phyloP scores from a whole-genome alignment of 2,797 vertebrate genomes.

The Melanotaenia trifasciata region DNA sequence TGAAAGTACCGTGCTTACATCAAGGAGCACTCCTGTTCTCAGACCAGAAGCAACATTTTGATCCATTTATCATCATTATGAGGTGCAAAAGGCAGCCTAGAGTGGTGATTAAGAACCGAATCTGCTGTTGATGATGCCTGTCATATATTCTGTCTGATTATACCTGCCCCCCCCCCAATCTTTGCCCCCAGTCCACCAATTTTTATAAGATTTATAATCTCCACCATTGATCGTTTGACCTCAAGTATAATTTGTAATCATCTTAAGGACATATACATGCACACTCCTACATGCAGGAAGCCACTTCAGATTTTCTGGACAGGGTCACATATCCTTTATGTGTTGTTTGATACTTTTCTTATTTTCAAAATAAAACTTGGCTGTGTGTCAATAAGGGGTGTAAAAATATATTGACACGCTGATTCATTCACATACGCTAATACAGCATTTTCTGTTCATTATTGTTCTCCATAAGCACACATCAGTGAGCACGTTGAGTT shows the following conservation, averaged over 20 bases:
- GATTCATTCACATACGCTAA: not conserved
- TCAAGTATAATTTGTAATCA: slow-evolving; percentile 57
- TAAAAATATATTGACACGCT: not conserved
- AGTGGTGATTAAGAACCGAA: slow-evolving; percentile 77
- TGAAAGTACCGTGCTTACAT: slow-evolving; percentile 49
- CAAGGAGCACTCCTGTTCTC: slow-evolving; percentile 41
- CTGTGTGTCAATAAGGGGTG: not conserved
- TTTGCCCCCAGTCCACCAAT: slow-evolving; percentile 38
- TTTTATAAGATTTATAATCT: slow-evolving; percentile 51
- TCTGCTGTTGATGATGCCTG: slow-evolving; percentile 65
- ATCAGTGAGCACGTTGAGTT: not conserved
- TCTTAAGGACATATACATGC: slow-evolving; percentile 31
- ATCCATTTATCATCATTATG: slow-evolving; percentile 74
- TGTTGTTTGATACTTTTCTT: not conserved
- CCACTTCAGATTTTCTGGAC: slow-evolving; percentile 22
- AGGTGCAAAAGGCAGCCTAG: slow-evolving; percentile 66
- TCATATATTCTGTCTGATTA: slow-evolving; percentile 66
- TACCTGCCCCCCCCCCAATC: slow-evolving; percentile 12
- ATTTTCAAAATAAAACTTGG: not conserved
- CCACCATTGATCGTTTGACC: slow-evolving; percentile 53
- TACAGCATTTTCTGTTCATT: not conserved
- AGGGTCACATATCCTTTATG: slow-evolving; percentile 15
- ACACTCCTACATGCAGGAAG: slow-evolving; percentile 6
- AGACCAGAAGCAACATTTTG: slow-evolving; percentile 66
- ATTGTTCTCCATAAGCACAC: not conserved